These are phyloP conservation scores for Lagopus muta DNA, from an alignment of 2,113 vertebrate genomes.

Conservation along the genomic window DNA sequence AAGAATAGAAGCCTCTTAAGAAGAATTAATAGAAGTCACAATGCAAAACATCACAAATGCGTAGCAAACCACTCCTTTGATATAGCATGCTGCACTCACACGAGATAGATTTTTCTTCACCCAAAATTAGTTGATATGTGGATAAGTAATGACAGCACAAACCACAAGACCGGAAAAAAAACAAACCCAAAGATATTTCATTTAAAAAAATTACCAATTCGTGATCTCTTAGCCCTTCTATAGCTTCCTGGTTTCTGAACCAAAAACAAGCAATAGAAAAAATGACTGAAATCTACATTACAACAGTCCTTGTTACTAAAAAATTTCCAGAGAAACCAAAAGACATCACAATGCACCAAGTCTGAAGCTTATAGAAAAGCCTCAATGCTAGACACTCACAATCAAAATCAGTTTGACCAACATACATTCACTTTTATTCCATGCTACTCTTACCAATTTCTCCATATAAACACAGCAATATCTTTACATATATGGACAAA, in stretches of 20 bases:
- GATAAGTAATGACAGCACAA: background rate
- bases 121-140: conserved; percentile 6
- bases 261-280: background rate
- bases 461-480: background rate
- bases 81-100: background rate
- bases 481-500: background rate
- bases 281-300: background rate
- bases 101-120: conserved; percentile 12
- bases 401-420: background rate
- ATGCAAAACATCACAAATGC: background rate
- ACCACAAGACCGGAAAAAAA: background rate
- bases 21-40: background rate
- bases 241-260: background rate
- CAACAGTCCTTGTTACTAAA: background rate
- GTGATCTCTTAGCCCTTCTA: background rate
- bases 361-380: background rate
- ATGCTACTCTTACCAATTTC: background rate
- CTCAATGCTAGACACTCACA: background rate
- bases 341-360: background rate
- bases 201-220: background rate
- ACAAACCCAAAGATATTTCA: background rate
- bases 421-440: background rate
- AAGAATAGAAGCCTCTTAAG: conserved; percentile 22
- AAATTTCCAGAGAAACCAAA: background rate
- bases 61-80: background rate